Evolutionary conservation across 2,797 vertebrate species (phyloP).

Genomic region (Harpagifer antarcticus): DNA sequence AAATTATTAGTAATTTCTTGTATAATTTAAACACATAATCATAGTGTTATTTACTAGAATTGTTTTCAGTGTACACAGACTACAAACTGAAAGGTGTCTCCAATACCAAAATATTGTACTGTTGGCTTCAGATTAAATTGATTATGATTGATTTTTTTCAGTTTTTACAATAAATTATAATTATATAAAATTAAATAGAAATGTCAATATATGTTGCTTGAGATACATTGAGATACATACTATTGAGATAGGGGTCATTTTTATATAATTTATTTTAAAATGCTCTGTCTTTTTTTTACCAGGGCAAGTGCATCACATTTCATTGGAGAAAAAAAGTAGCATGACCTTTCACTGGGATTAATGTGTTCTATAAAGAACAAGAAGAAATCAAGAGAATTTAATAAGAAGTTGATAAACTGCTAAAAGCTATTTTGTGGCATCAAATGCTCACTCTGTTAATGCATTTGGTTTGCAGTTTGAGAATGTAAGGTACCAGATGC

Average conservation of each 20-base stretch:
- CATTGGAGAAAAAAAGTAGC: neutral
- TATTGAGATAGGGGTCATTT: neutral
- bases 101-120: too few relatives aligned
- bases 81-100: too few relatives aligned
- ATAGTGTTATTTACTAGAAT: too few relatives aligned
- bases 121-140: too few relatives aligned
- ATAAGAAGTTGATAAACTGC: neutral
- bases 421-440: conserved; percentile 15
- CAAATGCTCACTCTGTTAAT: conserved; percentile 1
- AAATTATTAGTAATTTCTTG: too few relatives aligned
- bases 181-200: neutral
- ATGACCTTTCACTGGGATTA: conserved; percentile 6
- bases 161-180: conserved; percentile 7
- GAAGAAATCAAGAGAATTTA: neutral
- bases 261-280: neutral
- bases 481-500: conserved; percentile 27
- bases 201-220: conserved; percentile 1
- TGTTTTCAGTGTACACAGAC: too few relatives aligned
- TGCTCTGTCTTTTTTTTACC: neutral
- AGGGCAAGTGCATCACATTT: neutral
- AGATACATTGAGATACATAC: conserved; percentile 17
- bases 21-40: too few relatives aligned
- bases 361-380: neutral
- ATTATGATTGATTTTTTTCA: neutral
- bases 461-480: conserved; percentile 4